Evolutionary conservation across 2,888 invertebrate genomes (phyloP).

Genomic region (Leptothorax acervorum): DNA sequence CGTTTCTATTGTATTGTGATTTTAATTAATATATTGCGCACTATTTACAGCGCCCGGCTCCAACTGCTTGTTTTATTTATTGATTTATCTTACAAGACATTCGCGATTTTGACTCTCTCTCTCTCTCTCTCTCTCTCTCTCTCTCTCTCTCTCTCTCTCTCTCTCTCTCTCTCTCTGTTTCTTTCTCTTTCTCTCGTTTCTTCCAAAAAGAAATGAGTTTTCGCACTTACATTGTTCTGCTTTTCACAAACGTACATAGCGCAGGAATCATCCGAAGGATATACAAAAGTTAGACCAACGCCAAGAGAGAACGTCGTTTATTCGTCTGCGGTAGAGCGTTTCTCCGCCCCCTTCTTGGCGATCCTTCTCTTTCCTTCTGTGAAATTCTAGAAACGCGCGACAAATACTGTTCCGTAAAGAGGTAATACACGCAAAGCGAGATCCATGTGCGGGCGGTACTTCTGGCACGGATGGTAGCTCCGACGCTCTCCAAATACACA

Average conservation of each 20-base stretch:
- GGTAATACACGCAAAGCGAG: constrained; percentile 35
- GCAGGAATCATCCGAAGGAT: constrained; percentile 34
- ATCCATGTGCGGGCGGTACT: constrained; percentile 22
- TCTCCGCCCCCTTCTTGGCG: background rate
- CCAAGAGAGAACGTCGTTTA: constrained; percentile 34
- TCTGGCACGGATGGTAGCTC: constrained; percentile 18
- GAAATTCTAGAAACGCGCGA: constrained; percentile 41
- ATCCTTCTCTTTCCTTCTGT: background rate
- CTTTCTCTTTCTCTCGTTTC: no score
- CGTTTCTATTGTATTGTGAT: no score
- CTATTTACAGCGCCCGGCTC: no score
- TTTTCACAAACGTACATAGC: constrained; percentile 17
- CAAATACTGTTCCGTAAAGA: constrained; percentile 35
- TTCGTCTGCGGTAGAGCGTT: background rate
- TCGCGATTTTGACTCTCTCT: background rate
- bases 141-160: background rate
- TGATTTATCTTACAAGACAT: constrained; percentile 14
- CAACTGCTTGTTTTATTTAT: no score
- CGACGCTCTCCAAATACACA: constrained; percentile 26
- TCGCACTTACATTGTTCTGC: constrained; percentile 10
- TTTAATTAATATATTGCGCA: no score
- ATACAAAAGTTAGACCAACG: constrained; percentile 8
- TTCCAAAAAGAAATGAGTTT: background rate
- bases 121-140: background rate
- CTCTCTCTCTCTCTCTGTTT: no score